These are phyloP conservation scores for Pyrocoelia pectoralis DNA, from an alignment of 2,888 invertebrate species.

Conservation along the genomic window DNA sequence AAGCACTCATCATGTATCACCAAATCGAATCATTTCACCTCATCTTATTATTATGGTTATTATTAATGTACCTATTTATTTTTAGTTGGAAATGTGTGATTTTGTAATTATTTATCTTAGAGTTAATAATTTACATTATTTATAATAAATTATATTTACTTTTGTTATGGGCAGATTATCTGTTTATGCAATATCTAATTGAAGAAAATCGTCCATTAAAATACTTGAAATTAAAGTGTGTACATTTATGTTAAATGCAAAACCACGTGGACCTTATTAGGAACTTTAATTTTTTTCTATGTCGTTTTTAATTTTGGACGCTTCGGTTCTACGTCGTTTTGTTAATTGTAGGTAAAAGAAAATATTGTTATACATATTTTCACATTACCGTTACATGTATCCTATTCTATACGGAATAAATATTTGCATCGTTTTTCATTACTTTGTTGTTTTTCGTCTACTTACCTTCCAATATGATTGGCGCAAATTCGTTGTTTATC, in stretches of 20 bases:
- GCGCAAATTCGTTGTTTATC: slow-evolving; percentile 18
- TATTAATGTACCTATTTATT: slow-evolving; percentile 59
- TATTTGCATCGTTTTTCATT: slow-evolving; percentile 60
- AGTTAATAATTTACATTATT: slow-evolving; percentile 53
- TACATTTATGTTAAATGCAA: neutral
- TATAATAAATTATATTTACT: slow-evolving; percentile 56
- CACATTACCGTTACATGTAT: slow-evolving; percentile 61
- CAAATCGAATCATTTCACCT: slow-evolving; percentile 32
- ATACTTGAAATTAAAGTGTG: slow-evolving; percentile 13
- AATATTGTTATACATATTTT: slow-evolving; percentile 58
- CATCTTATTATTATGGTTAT: slow-evolving; percentile 44
- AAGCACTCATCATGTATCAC: slow-evolving; percentile 28
- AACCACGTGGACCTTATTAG: slow-evolving; percentile 17
- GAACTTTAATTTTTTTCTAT: slow-evolving; percentile 43
- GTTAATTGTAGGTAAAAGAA: slow-evolving; percentile 44
- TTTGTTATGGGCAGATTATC: slow-evolving; percentile 52
- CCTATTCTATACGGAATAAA: slow-evolving; percentile 59
- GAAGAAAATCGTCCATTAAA: slow-evolving; percentile 9
- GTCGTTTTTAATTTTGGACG: slow-evolving; percentile 37
- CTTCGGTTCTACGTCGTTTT: too few species aligned
- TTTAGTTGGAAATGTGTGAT: slow-evolving; percentile 60
- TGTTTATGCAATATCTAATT: slow-evolving; percentile 18
- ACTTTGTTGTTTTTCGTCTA: slow-evolving; percentile 10
- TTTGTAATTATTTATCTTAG: slow-evolving; percentile 55
- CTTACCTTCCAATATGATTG: neutral